Conservation (phyloP, 2,113 vertebrate genomes). For the Phasianus colchicus region DNA sequence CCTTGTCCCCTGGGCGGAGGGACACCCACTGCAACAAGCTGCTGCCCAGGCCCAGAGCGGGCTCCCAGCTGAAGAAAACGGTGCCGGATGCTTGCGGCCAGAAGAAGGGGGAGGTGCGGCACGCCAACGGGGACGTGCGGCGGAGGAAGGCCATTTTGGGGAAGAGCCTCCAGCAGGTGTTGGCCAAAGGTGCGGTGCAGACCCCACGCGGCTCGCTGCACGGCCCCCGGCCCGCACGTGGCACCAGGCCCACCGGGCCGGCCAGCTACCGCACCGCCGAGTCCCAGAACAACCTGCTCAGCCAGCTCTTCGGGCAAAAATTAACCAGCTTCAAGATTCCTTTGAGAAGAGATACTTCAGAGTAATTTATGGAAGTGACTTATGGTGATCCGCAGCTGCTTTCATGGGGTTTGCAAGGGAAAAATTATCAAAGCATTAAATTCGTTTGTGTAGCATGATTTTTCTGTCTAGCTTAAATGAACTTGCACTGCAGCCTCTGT, state of each 20-base stretch:
- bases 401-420: slow-evolving; percentile 70
- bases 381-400: slow-evolving; percentile 73
- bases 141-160: slow-evolving; percentile 82
- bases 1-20: slow-evolving; percentile 84
- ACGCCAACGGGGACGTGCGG: slow-evolving; percentile 81
- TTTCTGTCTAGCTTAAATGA: slow-evolving; percentile 82
- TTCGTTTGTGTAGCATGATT: slow-evolving; percentile 79
- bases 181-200: slow-evolving; percentile 82
- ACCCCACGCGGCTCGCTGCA: slow-evolving; percentile 82
- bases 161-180: slow-evolving; percentile 79
- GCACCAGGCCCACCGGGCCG: slow-evolving; percentile 77
- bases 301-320: slow-evolving; percentile 96
- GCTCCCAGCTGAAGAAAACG: slow-evolving; percentile 78
- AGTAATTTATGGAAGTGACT: slow-evolving; percentile 85
- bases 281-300: slow-evolving; percentile 95
- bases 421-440: slow-evolving; percentile 76
- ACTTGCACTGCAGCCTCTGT: slow-evolving; percentile 89
- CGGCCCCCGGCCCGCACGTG: slow-evolving; percentile 76
- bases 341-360: slow-evolving; percentile 91
- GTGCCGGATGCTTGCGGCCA: slow-evolving; percentile 79
- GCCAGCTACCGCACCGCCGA: slow-evolving; percentile 90
- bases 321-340: slow-evolving; percentile 99
- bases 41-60: slow-evolving; percentile 76
- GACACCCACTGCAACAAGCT: slow-evolving; percentile 84
- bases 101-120: slow-evolving; percentile 80